phyloP scores from a whole-genome alignment of 2,113 vertebrate species.

The Girardinichthys multiradiatus region DNA sequence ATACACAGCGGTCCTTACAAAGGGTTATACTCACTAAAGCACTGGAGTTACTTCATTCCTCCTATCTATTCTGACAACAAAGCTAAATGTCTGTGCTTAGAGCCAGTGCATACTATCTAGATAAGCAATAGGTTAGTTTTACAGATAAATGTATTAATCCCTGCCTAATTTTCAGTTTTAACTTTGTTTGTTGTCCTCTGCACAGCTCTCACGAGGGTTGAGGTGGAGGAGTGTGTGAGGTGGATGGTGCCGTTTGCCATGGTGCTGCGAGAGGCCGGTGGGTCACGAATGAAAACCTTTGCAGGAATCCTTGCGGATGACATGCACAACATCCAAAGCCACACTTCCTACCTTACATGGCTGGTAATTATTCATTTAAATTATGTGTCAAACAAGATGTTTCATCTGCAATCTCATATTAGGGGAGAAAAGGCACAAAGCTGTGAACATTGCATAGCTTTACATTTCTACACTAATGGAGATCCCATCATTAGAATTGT shows the following conservation, averaged over 20 bases:
- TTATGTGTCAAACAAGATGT: too few relatives aligned
- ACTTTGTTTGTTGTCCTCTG: neutral
- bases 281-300: conserved; percentile 86
- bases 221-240: conserved; percentile 89
- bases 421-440: too few relatives aligned
- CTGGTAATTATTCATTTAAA: conserved; percentile 79
- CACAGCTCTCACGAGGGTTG: conserved; percentile 87
- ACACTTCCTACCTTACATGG: conserved; percentile 87
- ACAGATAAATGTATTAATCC: too few relatives aligned
- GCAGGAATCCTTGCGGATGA: conserved; percentile 85
- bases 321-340: conserved; percentile 94
- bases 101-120: too few relatives aligned
- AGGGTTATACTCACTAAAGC: too few relatives aligned
- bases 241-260: conserved; percentile 96
- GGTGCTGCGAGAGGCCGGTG: conserved; percentile 86
- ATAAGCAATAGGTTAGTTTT: too few relatives aligned
- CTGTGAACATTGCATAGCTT: neutral
- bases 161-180: neutral
- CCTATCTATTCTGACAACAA: too few relatives aligned
- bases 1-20: too few relatives aligned
- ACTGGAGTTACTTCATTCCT: too few relatives aligned
- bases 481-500: neutral
- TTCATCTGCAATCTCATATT: too few relatives aligned
- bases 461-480: neutral
- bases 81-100: too few relatives aligned